phyloP scores from a whole-genome alignment of 23 tunicate species.

The Pegea sp. region DNA sequence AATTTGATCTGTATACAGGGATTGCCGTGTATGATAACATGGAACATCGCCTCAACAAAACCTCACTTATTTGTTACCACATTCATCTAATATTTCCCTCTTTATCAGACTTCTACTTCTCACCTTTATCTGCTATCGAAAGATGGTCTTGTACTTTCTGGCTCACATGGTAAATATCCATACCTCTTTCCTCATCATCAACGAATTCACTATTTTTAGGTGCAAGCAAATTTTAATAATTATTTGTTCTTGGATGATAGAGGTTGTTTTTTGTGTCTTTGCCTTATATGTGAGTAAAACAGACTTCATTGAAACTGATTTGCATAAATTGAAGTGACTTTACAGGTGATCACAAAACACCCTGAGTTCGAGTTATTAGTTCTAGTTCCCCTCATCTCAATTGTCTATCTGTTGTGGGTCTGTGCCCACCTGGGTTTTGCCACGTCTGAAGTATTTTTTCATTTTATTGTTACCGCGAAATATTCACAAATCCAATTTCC shows the following conservation, averaged over 20 bases:
- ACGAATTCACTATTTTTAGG: too few relatives aligned
- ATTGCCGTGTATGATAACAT: conserved; percentile 44
- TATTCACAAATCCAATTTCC: too few relatives aligned
- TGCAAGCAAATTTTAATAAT: conserved; percentile 7
- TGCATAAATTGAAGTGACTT: too few relatives aligned
- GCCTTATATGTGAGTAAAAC: conserved; percentile 55
- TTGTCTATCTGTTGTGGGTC: conserved; percentile 14
- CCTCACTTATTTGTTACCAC: conserved; percentile 21
- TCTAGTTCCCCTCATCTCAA: conserved; percentile 26
- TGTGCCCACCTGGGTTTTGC: conserved; percentile 16
- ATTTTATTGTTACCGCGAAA: too few relatives aligned
- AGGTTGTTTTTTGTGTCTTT: conserved; percentile 11
- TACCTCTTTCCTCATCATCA: too few relatives aligned
- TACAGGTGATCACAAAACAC: conserved; percentile 17
- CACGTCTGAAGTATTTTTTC: conserved; percentile 30
- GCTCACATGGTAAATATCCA: conserved; percentile 19
- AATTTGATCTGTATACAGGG: too few relatives aligned
- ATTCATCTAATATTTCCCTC: conserved; percentile 9
- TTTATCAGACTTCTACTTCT: conserved; percentile 22
- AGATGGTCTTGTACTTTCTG: conserved; percentile 28
- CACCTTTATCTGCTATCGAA: conserved; percentile 38
- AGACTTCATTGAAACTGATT: too few relatives aligned
- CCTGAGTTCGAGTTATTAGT: conserved; percentile 41
- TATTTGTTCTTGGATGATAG: conserved; percentile 3
- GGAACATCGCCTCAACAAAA: conserved; percentile 2